These are phyloP conservation scores for Mormyrus lacerda DNA, from an alignment of 2,113 vertebrate species.

Conservation along the genomic window DNA sequence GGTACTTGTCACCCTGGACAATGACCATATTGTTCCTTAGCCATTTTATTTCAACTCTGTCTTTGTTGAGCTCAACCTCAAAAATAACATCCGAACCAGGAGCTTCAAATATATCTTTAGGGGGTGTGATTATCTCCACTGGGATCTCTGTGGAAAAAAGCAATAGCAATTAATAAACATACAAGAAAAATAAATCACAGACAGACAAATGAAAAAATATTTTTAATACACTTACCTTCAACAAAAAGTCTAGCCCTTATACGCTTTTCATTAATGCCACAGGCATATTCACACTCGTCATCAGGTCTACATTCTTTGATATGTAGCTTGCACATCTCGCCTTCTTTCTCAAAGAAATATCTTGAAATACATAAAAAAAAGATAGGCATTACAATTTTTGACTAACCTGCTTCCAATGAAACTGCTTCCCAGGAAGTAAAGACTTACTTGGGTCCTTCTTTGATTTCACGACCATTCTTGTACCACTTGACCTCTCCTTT, in stretches of 20 bases:
- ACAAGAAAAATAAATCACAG: not conserved
- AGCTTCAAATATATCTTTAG: conserved; percentile 78
- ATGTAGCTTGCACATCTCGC: conserved; percentile 73
- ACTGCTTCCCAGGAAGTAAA: not conserved
- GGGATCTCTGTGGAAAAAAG: conserved; percentile 72
- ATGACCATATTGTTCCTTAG: conserved; percentile 94
- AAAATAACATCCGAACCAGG: conserved; percentile 70
- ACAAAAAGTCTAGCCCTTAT: conserved; percentile 92
- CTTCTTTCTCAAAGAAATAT: conserved; percentile 86
- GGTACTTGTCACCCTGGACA: conserved; percentile 93
- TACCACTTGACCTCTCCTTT: conserved; percentile 95
- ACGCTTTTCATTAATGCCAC: conserved; percentile 86
- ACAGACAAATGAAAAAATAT: conserved; percentile 7
- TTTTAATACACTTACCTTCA: conserved; percentile 66
- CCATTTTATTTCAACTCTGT: conserved; percentile 92
- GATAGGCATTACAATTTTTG: not conserved
- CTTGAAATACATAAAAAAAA: conserved; percentile 50
- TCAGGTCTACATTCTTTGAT: conserved; percentile 92
- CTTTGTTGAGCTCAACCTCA: conserved; percentile 74
- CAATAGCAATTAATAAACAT: not conserved
- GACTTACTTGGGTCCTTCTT: conserved; percentile 83
- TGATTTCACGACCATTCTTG: conserved; percentile 87
- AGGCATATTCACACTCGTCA: conserved; percentile 96
- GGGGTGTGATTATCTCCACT: conserved; percentile 90
- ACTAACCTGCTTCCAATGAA: not conserved